Conservation (phyloP, 2,113 vertebrate species). For the Falcunculus frontatus region DNA sequence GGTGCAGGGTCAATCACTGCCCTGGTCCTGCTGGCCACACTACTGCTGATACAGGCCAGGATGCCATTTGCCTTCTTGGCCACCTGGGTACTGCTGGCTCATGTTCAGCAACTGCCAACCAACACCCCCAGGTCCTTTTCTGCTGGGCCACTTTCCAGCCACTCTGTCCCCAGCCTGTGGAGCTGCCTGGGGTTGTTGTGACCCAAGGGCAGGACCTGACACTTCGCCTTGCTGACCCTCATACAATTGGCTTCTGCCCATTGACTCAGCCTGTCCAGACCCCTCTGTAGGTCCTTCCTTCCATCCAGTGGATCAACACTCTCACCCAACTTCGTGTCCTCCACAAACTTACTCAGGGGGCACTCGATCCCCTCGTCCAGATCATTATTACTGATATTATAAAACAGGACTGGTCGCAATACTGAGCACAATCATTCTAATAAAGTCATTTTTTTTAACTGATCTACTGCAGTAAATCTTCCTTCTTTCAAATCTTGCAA, state of each 20-base stretch:
- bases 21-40: not conserved
- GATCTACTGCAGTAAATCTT: not conserved
- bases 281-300: not conserved
- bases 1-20: accelerated
- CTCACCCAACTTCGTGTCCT: not conserved
- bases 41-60: not conserved
- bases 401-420: not conserved
- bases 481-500: not conserved
- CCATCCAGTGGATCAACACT: not conserved
- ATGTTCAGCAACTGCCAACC: accelerated
- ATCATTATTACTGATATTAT: not conserved
- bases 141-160: not conserved
- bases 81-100: not conserved
- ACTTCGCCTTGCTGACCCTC: not conserved
- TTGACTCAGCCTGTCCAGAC: not conserved
- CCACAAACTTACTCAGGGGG: not conserved
- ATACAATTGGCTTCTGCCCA: not conserved
- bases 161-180: not conserved
- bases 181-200: not conserved
- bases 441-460: not conserved
- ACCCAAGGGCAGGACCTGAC: not conserved
- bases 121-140: not conserved
- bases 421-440: not conserved
- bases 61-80: not conserved
- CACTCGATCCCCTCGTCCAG: not conserved